Evolutionary conservation across 2,113 vertebrate genomes (phyloP).

Genomic region (Bucco capensis): DNA sequence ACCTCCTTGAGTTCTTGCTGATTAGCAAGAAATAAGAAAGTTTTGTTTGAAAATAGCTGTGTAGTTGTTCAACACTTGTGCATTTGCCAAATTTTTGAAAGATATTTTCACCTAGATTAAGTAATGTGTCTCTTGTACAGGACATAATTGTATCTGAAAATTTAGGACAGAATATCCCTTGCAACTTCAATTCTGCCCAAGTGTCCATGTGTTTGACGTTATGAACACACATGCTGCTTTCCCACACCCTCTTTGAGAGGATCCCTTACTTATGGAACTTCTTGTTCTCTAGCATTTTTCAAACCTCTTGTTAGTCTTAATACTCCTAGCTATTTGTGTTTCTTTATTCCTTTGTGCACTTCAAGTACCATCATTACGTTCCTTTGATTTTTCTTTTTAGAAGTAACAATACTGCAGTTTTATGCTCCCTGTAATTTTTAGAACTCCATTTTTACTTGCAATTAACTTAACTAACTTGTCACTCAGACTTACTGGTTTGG

Average conservation of each 20-base stretch:
- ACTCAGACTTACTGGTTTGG: constrained; percentile 56
- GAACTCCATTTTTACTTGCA: constrained; percentile 62
- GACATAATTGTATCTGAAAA: neutral
- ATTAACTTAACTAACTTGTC: constrained; percentile 69
- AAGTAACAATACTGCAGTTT: constrained; percentile 51
- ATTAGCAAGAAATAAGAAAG: neutral
- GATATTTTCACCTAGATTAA: neutral
- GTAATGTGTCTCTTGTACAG: neutral
- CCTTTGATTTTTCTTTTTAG: constrained; percentile 59
- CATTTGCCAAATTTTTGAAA: neutral
- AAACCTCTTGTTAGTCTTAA: constrained; percentile 37
- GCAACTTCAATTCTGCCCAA: neutral
- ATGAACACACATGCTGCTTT: neutral
- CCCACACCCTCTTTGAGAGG: rapidly evolving
- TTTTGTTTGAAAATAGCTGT: neutral
- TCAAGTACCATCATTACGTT: constrained; percentile 47
- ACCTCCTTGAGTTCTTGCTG: neutral
- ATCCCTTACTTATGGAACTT: constrained; percentile 34
- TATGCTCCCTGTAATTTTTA: constrained; percentile 60
- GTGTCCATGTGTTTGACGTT: neutral
- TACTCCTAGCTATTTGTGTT: constrained; percentile 42
- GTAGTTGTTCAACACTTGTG: neutral
- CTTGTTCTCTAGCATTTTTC: constrained; percentile 37
- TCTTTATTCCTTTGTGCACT: constrained; percentile 30
- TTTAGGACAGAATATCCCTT: neutral